Evolutionary conservation across 2,113 vertebrate genomes (phyloP).

Genomic region (Aplodontia rufa): DNA sequence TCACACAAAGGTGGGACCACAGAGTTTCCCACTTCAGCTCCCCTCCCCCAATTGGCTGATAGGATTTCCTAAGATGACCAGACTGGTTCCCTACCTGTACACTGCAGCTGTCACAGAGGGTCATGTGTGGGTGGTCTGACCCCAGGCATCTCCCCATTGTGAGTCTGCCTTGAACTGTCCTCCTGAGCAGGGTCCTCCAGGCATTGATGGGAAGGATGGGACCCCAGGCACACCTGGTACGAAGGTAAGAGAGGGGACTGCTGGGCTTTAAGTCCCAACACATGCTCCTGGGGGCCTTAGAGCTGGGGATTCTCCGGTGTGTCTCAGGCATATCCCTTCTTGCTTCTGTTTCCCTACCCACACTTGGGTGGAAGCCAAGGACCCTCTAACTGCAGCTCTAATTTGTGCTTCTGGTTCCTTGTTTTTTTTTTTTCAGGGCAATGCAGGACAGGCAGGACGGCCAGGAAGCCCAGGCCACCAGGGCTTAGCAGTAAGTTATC

Average conservation of each 20-base stretch:
- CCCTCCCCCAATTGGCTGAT: neutral
- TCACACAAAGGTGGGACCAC: neutral
- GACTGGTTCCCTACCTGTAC: neutral
- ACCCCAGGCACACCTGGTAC: constrained; percentile 93
- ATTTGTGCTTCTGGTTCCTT: constrained; percentile 1
- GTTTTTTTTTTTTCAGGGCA: constrained; percentile 85
- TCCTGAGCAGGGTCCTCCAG: constrained; percentile 91
- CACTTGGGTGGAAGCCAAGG: neutral
- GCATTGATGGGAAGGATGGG: constrained; percentile 98
- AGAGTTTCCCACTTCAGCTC: neutral
- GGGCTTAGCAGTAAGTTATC: constrained; percentile 93
- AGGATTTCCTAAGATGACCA: neutral
- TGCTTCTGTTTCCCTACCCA: neutral
- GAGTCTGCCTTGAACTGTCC: constrained; percentile 21
- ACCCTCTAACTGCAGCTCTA: neutral
- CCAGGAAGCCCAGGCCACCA: constrained; percentile 92
- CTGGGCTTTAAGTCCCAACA: neutral
- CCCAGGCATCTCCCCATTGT: neutral
- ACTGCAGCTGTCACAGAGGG: neutral
- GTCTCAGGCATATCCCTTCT: neutral
- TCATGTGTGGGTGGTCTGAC: neutral
- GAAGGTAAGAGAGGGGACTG: constrained; percentile 86
- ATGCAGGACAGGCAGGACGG: constrained; percentile 87
- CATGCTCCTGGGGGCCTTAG: neutral
- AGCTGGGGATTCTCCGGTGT: neutral